A percentile compares a stretch with the other conserved stretches of the same genome.
These are phyloP conservation scores for Rhynchonema sp. DNA, from an alignment of 2,888 invertebrate species.

Conservation along the genomic window DNA sequence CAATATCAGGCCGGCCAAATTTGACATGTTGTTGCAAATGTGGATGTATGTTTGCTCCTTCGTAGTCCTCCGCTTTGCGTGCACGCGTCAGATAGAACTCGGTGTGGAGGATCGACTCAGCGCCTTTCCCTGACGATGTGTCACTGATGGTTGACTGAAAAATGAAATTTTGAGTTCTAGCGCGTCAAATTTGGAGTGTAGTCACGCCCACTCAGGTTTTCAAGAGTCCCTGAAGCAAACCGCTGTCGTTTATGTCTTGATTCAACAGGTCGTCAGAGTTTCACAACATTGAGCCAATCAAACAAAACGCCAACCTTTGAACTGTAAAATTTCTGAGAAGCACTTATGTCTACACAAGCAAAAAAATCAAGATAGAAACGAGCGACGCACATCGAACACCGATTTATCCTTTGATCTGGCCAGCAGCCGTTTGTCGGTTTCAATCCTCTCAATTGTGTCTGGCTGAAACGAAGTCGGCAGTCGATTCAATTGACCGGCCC, in stretches of 20 bases:
- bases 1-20: background rate
- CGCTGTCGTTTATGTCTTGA: no score
- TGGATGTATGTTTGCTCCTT: background rate
- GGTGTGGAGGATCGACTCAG: background rate
- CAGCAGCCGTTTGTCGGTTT: background rate
- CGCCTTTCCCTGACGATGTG: background rate
- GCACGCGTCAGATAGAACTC: background rate
- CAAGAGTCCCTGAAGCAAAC: no score
- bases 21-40: background rate
- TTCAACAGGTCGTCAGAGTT: no score
- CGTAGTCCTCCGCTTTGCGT: background rate
- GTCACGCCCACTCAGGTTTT: no score
- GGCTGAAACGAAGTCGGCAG: slow-evolving; percentile 2
- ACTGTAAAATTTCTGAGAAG: background rate
- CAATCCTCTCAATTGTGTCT: background rate
- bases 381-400: background rate
- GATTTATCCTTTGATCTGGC: background rate
- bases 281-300: background rate
- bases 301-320: background rate
- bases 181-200: no score
- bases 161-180: background rate
- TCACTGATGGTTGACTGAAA: no score
- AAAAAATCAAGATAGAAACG: background rate
- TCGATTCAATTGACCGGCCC: slow-evolving; percentile 1
- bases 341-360: background rate